Base-by-base conservation (phyloP, 2,797 vertebrate species). In the Florisuga fusca region DNA sequence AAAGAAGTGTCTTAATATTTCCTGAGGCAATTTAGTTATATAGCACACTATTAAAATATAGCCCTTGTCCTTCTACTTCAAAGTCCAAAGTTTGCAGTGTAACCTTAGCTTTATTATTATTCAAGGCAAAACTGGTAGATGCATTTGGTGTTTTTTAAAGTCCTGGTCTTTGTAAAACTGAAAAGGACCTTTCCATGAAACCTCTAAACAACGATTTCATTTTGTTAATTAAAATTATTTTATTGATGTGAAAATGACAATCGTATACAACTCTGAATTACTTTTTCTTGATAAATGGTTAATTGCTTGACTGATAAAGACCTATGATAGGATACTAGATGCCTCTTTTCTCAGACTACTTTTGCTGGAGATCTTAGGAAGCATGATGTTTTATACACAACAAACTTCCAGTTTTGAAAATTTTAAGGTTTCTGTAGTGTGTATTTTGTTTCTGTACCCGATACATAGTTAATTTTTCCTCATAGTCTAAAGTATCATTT, bases 401-500 rank as follows among this genome's bases (percentile, higher is more conserved):
- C 67, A 73, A 69, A 48, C 16, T 85, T 94, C 6, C 48, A 4
- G 1, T 75, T 95, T 94, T 94, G 59, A 19, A 72, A 80, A 62
- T 87, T 41, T 80, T 89, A 63, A 84, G 55, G 43, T 23, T 96
- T 93, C 91, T 86, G 15, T 90, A 91, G 55, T 76, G 55, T 13
- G 57, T 89, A 51, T 92, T 84, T 45, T 90, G 63, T 89, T 94
- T 97, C 90, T 50, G 29, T 95, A 76, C 74, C 54, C 96, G 38
- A 38, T 38, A 11, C 38, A 14, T 72, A 95, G 96, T 97, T 88
- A 68, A 94, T 90, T 59, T 94, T 97, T 97, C 84, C 36, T 97
- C 72, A 54, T 94, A 94, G 68, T 92, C 64, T 97, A 97, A 96
- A 96, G 93, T 97, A 97, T 98, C 67, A 92, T 98, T 97, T 97